Percentiles rank a stretch among this genome's conserved stretches.
phyloP scores from a whole-genome alignment of 2,113 vertebrate species.

The Onychostruthus taczanowskii region DNA sequence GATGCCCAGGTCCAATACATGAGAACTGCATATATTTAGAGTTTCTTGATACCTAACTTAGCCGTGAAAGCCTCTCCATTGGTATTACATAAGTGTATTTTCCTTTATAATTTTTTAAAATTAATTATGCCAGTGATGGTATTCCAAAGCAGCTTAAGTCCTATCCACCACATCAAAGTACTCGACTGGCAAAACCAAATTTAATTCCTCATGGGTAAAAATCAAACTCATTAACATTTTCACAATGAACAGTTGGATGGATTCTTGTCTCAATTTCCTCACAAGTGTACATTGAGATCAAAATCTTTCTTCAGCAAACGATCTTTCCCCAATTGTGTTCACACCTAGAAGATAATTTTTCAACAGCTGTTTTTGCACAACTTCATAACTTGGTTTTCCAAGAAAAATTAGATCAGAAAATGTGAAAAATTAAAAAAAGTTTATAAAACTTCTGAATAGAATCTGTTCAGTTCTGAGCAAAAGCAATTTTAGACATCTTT shows the following conservation, averaged over 20 bases:
- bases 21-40: background rate
- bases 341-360: background rate
- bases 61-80: background rate
- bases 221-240: background rate
- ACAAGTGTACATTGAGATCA: background rate
- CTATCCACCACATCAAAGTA: background rate
- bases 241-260: background rate
- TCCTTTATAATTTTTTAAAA: background rate
- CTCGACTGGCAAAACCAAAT: background rate
- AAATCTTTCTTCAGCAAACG: background rate
- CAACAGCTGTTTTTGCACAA: background rate
- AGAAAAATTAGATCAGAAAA: background rate
- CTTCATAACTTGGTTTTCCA: background rate
- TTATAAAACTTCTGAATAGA: background rate
- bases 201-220: background rate
- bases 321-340: background rate
- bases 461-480: background rate
- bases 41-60: background rate
- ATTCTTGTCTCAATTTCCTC: background rate
- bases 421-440: rapidly evolving
- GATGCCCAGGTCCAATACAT: background rate
- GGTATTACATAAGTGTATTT: background rate
- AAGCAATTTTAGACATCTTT: background rate
- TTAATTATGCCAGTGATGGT: background rate
- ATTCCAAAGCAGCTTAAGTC: background rate